A percentile compares a stretch with the other conserved stretches of the same genome.
These are phyloP conservation scores for Saccostrea echinata DNA, from an alignment of 1,140 invertebrate genomes.

Conservation along the genomic window DNA sequence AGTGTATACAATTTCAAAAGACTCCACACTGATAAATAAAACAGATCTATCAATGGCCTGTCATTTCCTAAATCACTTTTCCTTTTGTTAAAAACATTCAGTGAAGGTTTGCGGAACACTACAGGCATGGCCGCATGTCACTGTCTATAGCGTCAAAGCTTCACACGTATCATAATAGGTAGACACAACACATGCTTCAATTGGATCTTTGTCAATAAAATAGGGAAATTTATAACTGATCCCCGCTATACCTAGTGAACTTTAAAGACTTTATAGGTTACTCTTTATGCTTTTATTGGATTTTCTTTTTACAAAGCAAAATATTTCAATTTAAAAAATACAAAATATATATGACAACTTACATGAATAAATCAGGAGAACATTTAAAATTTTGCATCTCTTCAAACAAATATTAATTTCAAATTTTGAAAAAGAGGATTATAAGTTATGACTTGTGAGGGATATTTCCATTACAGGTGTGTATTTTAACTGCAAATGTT, in stretches of 20 bases:
- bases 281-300: background rate
- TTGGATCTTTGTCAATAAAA: background rate
- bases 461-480: no score
- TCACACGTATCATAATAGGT: background rate
- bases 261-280: background rate
- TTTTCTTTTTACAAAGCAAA: background rate
- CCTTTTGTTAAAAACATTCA: background rate
- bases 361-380: no score
- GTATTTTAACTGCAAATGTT: no score
- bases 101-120: background rate
- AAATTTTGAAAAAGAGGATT: no score
- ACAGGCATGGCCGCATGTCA: background rate
- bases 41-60: slow-evolving; percentile 18
- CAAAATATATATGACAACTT: no score
- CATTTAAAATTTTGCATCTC: no score
- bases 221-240: slow-evolving; percentile 6
- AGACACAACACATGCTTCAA: background rate
- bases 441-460: no score
- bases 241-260: background rate
- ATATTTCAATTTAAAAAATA: no score
- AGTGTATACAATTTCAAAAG: slow-evolving; percentile 32
- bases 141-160: background rate
- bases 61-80: slow-evolving; percentile 34
- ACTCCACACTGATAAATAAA: slow-evolving; percentile 1
- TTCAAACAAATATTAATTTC: no score